Base-by-base conservation (phyloP, 1,140 invertebrate species). In the Tribolium madens region DNA sequence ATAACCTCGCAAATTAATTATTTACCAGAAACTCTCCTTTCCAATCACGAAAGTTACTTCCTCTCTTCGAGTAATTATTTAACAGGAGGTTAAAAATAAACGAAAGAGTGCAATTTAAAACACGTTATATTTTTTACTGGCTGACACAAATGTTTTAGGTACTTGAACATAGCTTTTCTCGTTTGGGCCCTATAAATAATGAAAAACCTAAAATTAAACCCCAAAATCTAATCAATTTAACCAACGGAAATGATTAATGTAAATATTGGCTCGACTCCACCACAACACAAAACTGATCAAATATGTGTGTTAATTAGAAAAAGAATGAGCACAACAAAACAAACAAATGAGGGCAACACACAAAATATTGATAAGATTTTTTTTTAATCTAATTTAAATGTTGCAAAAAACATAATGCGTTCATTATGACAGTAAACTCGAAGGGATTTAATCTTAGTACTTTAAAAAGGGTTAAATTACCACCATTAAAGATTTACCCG, bases 41-140 rank as follows among this genome's bases (percentile, higher is more conserved):
- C 52, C 14, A 57, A 18, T 57, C 52, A 10, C 36, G n/a, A 21
- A 57, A 57, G 10, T 57, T 57, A 57, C 52, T 57, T 21, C 50
- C 13, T 52, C 48, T n/a, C n/a, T 14, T 47, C 7, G 1, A 57
- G 52, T 57, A 4, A 57, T 57, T 52, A 52, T 52, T 52, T 14
- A 52, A 14, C 14, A 15, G 48, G 12, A 7, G 9, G 12, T 14
- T 9, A 12, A 52, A 52, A 52, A 12, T 52, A 15, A 52, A 52
- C 13, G 50, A 52, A 15, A n/a, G 14, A 52, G 14, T 15, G 13
- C 50, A 52, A 52, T 52, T 15, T 52, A 52, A 52, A 52, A 52
- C 50, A 52, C 13, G 50, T 52, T 52, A 0, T 52, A 15, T 52
- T 52, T 15, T 52, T 47, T 52, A 13, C 50, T 1, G 14, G 1